Percentiles rank a stretch among this genome's conserved stretches.
phyloP scores from a whole-genome alignment of 92 coral and sea anemone species.

The Isaurus tuberculatus region DNA sequence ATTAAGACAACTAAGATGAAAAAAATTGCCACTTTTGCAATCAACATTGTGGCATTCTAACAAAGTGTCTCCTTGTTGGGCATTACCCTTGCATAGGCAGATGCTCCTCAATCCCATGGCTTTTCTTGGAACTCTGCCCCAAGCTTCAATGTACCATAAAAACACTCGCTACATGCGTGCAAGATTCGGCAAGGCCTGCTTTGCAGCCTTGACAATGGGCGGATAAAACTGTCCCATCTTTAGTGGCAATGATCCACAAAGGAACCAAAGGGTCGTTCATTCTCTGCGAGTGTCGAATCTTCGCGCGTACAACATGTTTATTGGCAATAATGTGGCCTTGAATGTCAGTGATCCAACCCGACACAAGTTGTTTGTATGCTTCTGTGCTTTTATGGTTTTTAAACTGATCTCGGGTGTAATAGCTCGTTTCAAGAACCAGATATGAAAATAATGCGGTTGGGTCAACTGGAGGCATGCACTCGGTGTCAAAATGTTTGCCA shows the following conservation, averaged over 20 bases:
- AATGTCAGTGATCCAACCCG: constrained; percentile 49
- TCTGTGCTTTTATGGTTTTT: constrained; percentile 15
- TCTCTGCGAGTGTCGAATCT: constrained; percentile 59
- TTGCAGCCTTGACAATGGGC: constrained; percentile 52
- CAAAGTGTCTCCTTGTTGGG: constrained; percentile 61
- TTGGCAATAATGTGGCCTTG: constrained; percentile 44
- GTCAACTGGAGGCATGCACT: constrained; percentile 20
- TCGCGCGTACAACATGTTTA: constrained; percentile 45
- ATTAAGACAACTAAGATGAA: constrained; percentile 52
- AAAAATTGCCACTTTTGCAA: constrained; percentile 40
- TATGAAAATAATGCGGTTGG: neutral
- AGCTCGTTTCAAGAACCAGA: constrained; percentile 23
- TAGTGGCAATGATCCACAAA: constrained; percentile 36
- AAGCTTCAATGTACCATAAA: constrained; percentile 40
- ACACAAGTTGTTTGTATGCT: constrained; percentile 17
- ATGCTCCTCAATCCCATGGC: constrained; percentile 53
- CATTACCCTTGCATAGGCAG: constrained; percentile 62
- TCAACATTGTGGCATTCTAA: constrained; percentile 56
- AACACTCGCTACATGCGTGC: constrained; percentile 50
- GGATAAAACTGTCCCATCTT: constrained; percentile 41
- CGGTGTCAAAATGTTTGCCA: constrained; percentile 8
- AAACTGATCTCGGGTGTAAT: constrained; percentile 1
- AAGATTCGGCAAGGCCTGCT: constrained; percentile 56
- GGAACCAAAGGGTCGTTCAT: constrained; percentile 57
- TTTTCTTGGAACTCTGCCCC: constrained; percentile 41